Base-by-base conservation (phyloP, 2,113 vertebrate species). In the Nibea coibor region DNA sequence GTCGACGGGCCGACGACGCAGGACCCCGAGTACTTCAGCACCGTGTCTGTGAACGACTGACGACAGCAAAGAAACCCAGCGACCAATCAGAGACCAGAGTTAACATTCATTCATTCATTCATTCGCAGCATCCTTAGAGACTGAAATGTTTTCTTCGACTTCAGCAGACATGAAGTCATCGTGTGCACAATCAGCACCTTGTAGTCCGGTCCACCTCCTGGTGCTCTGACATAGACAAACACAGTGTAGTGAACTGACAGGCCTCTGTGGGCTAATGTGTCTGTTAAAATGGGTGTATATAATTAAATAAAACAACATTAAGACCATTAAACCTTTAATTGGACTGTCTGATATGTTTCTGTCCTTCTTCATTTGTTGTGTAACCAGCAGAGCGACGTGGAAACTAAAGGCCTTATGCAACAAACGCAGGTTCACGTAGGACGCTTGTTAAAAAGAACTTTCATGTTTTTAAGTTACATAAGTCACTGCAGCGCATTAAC, bases 401-500 rank as follows among this genome's bases (percentile, higher is more conserved):
- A 19, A 79, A 64, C 56, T n/a, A n/a, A 14, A 72, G 45, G 67
- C 3, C 59, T 88, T 89, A 85, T 58, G 47, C 85, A 87, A 90
- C 80, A n/a, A n/a, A n/a, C n/a, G 24, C 51, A 4, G 24, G 35
- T 68, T 19, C 35, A 22, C 45, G 73, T 26, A 48, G 5, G 31
- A 35, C 39, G 4, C 5, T 26, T 67, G 4, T n/a, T 57, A 5
- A 35, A 58, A 58, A 67, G 12, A 15, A 10, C 69, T 81, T 75
- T 19, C 1, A 7, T 76, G 35, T 75, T 67, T 88, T 75, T 26
- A 20, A 22, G 65, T 90, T 93, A 91, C 80, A 69, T 94, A 93
- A 94, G 80, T 85, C 54, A 45, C 89, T 87, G 91, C 92, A 93
- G 82, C 56, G 24, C 83, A 81, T 92, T 92, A 89, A 87, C 93